Percentiles rank a stretch among this genome's conserved stretches.
Conservation (phyloP, 2,797 vertebrate genomes). For the Kryptopterus vitreolus region DNA sequence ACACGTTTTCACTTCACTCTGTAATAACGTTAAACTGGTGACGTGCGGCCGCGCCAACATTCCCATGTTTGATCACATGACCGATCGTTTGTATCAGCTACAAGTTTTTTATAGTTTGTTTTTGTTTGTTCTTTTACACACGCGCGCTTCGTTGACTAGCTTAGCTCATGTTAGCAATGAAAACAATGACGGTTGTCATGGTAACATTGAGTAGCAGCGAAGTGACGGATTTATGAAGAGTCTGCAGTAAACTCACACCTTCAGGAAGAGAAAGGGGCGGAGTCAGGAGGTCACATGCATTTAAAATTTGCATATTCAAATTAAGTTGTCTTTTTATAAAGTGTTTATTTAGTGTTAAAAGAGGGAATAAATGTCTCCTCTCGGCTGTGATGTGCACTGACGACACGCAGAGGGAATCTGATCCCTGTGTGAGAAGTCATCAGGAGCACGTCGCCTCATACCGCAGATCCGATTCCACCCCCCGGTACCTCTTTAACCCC, state of each 20-base stretch:
- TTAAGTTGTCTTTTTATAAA: not conserved
- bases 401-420: constrained; percentile 40
- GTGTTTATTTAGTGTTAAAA: not conserved
- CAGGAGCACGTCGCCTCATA: constrained; percentile 39
- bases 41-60: not conserved
- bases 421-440: constrained; percentile 51
- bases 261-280: not conserved
- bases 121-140: not conserved
- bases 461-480: constrained; percentile 24
- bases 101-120: not conserved
- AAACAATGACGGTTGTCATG: not conserved
- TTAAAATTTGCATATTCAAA: not conserved
- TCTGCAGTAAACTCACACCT: not conserved
- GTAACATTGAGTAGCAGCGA: not conserved
- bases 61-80: not conserved
- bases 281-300: not conserved
- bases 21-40: no score
- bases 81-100: not conserved
- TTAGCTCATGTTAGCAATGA: not conserved
- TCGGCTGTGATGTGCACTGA: not conserved
- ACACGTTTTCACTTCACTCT: not conserved
- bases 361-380: not conserved
- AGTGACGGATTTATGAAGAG: not conserved
- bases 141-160: not conserved
- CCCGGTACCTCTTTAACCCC: not conserved